These are phyloP conservation scores for Erythrolamprus reginae DNA, from an alignment of 2,113 vertebrate species.

Conservation along the genomic window DNA sequence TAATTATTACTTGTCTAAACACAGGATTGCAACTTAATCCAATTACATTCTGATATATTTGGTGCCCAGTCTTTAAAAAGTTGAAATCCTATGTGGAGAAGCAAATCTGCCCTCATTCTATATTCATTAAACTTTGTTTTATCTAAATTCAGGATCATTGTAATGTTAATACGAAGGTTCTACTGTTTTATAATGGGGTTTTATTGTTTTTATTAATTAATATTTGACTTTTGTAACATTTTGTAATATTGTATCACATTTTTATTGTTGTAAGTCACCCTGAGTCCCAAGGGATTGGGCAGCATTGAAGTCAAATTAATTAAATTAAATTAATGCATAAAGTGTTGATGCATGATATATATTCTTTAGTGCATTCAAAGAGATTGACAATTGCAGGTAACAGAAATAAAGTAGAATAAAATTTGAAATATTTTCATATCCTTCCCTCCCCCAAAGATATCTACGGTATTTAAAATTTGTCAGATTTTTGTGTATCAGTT, in stretches of 20 bases:
- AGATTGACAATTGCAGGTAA: background rate
- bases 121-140: background rate
- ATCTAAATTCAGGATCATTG: background rate
- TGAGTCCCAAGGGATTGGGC: no score
- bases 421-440: no score
- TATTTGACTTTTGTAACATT: no score
- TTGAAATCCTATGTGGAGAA: background rate
- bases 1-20: background rate
- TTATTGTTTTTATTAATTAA: no score
- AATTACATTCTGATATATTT: background rate
- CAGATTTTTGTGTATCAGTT: background rate
- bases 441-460: background rate
- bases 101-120: background rate
- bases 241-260: no score
- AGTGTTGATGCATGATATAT: background rate
- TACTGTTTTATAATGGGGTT: no score
- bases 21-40: background rate
- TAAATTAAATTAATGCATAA: no score
- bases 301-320: no score
- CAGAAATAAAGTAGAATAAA: background rate
- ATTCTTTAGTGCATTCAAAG: background rate
- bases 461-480: background rate
- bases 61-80: background rate
- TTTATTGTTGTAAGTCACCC: no score
- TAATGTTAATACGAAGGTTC: background rate